phyloP scores from a whole-genome alignment of 2,113 vertebrate species.

The Erpornis zantholeuca region DNA sequence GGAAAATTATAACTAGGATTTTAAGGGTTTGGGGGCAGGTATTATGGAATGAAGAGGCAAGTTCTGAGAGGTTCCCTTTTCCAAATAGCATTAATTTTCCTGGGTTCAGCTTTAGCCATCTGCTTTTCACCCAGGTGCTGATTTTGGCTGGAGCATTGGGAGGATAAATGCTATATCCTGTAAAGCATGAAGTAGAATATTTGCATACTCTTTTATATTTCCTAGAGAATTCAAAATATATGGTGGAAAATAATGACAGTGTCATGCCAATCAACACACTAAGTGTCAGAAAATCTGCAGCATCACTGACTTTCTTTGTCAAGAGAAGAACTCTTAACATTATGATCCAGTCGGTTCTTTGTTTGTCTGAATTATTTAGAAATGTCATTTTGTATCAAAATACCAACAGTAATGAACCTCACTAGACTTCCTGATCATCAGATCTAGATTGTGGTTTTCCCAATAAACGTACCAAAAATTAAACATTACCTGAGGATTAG shows the following conservation, averaged over 20 bases:
- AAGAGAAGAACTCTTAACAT: constrained; percentile 58
- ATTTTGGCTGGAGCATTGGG: constrained; percentile 48
- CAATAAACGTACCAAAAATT: not conserved
- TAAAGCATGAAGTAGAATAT: constrained; percentile 57
- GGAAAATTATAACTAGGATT: constrained; percentile 27
- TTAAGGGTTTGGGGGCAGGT: constrained; percentile 33
- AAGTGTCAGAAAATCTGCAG: constrained; percentile 62
- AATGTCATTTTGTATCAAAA: constrained; percentile 21
- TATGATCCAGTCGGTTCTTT: constrained; percentile 46
- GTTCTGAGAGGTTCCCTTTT: constrained; percentile 46
- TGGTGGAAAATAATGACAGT: constrained; percentile 29
- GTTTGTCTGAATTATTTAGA: constrained; percentile 41
- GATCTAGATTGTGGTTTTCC: not conserved
- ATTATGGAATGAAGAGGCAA: constrained; percentile 30
- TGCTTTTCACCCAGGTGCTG: constrained; percentile 63
- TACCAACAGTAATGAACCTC: constrained; percentile 22
- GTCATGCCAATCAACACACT: constrained; percentile 38
- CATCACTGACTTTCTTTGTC: constrained; percentile 52
- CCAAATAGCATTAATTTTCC: constrained; percentile 42
- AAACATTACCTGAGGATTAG: not conserved
- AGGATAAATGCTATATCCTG: constrained; percentile 53
- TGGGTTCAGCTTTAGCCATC: constrained; percentile 49
- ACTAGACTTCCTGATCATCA: constrained; percentile 21
- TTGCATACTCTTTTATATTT: constrained; percentile 65
- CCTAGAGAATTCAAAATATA: constrained; percentile 55